Percentiles rank a stretch among this genome's conserved stretches.
Evolutionary conservation across 2,888 invertebrate genomes (phyloP).

Genomic region (Malacosoma neustria): DNA sequence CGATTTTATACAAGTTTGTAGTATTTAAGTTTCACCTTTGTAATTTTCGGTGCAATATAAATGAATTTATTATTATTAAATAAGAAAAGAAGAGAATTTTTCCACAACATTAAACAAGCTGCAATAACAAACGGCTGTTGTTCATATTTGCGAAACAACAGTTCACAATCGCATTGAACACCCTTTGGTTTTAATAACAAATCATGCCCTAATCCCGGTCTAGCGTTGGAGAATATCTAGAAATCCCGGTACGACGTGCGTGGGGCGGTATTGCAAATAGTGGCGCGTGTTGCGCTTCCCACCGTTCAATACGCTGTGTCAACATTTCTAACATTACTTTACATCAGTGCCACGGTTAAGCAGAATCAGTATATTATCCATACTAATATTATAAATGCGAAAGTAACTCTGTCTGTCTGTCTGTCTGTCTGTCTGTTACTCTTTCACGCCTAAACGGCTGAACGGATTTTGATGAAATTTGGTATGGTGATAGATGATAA

Average conservation of each 20-base stretch:
- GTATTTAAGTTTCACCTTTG: too few relatives aligned
- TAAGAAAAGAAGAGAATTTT: too few relatives aligned
- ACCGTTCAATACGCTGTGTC: slow-evolving; percentile 7
- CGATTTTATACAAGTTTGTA: too few relatives aligned
- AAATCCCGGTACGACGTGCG: slow-evolving; percentile 1
- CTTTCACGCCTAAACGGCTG: too few relatives aligned
- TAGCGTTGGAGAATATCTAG: slow-evolving; percentile 1
- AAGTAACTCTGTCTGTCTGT: too few relatives aligned
- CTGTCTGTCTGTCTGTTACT: too few relatives aligned
- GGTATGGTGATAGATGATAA: too few relatives aligned
- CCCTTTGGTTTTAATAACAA: background rate
- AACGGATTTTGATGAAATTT: too few relatives aligned
- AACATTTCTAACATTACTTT: slow-evolving; percentile 3
- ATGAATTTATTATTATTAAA: too few relatives aligned
- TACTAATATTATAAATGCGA: too few relatives aligned
- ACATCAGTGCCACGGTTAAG: background rate
- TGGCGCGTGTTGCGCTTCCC: slow-evolving; percentile 7
- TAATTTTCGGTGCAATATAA: too few relatives aligned
- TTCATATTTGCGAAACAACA: background rate
- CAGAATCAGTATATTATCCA: background rate
- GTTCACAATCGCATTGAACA: background rate
- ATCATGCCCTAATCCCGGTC: background rate
- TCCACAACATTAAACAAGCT: too few relatives aligned
- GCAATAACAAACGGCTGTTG: background rate
- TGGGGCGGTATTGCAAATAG: slow-evolving; percentile 4